These are phyloP conservation scores for Sialis fuliginosa DNA, from an alignment of 2,888 invertebrate species.

Conservation along the genomic window DNA sequence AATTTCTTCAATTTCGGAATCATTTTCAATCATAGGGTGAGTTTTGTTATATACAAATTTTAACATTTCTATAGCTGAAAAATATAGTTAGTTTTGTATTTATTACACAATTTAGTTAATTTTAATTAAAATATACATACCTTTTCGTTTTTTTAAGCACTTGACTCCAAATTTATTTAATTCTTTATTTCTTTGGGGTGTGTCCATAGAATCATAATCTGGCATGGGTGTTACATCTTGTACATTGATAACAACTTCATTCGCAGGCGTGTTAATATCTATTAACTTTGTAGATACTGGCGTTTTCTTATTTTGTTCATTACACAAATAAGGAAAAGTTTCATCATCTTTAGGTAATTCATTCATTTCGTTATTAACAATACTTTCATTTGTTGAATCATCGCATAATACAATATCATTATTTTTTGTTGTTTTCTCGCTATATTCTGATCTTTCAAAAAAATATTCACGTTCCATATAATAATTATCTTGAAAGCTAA, in stretches of 20 bases:
- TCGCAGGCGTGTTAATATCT: slow-evolving; percentile 21
- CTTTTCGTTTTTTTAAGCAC: slow-evolving; percentile 43
- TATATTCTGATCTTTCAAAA: no score
- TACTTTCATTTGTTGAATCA: background rate
- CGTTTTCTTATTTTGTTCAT: background rate
- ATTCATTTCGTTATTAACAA: background rate
- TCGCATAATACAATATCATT: background rate
- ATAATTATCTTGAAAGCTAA: no score
- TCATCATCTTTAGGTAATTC: background rate
- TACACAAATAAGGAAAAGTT: background rate
- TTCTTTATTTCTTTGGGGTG: slow-evolving; percentile 35
- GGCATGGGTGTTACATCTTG: slow-evolving; percentile 36
- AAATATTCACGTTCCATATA: no score
- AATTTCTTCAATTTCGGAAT: no score
- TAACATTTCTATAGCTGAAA: slow-evolving; percentile 37
- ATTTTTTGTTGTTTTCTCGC: background rate
- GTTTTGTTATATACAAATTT: slow-evolving; percentile 50
- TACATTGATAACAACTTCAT: slow-evolving; percentile 32
- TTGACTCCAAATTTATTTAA: slow-evolving; percentile 47
- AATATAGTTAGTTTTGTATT: background rate
- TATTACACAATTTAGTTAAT: background rate
- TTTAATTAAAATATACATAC: slow-evolving; percentile 14
- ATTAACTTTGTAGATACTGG: background rate
- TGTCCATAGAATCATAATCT: slow-evolving; percentile 36
- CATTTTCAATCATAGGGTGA: slow-evolving; percentile 28